Conservation (phyloP, 2,113 vertebrate genomes). For the Forbesichthys papilliferus region DNA sequence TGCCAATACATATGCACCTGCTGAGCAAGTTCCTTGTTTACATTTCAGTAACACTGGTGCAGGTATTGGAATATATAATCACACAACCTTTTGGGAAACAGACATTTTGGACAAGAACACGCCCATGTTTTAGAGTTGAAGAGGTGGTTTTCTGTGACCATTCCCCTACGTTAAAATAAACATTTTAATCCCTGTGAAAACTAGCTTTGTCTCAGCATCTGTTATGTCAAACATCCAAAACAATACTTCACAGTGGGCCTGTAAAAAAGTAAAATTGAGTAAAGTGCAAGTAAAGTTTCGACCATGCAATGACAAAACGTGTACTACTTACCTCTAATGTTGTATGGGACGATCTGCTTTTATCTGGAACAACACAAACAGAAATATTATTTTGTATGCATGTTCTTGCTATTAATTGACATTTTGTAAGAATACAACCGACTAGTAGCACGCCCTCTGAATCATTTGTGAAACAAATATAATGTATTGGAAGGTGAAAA, state of each 20-base stretch:
- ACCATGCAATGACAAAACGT: conserved; percentile 6
- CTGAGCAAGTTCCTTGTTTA: background rate
- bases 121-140: background rate
- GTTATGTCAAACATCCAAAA: background rate
- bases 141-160: background rate
- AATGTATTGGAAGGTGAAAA: conserved; percentile 8
- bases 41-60: background rate
- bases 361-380: conserved; percentile 76
- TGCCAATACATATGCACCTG: background rate
- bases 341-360: conserved; percentile 74
- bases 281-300: background rate
- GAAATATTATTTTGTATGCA: conserved; percentile 22
- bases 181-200: background rate
- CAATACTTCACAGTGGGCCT: no score
- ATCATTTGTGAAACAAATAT: conserved; percentile 8
- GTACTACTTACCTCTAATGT: conserved; percentile 87
- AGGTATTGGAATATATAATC: background rate
- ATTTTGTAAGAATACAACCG: conserved; percentile 8
- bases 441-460: conserved; percentile 19
- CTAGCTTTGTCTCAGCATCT: background rate
- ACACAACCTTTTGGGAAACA: background rate
- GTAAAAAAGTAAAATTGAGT: background rate
- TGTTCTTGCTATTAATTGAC: background rate
- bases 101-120: background rate
- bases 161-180: no score